Evolutionary conservation across 1,140 invertebrate genomes (phyloP), one percentile per base, ranked within the genome.

Genomic region (Phortica variegata): DNA sequence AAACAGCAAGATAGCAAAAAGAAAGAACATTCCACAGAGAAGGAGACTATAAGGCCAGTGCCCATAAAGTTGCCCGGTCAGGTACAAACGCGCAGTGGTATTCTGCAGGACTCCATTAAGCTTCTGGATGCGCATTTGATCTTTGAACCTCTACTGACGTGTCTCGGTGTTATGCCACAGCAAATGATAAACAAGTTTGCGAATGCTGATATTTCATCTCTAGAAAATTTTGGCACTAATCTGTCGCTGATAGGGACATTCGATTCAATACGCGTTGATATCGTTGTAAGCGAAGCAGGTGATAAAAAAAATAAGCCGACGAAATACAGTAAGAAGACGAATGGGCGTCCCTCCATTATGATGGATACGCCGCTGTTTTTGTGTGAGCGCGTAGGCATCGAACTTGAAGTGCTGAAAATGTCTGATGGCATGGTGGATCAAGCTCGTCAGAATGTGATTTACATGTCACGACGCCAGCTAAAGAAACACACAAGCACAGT

Each of bases 81-180:
- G 17, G 16, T 45, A 3, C 65, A 60, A 12, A 49, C 56, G 0
- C 65, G 71, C 19, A 58, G 46, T 29, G 65, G 54, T 75, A 86
- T 88, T 32, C 84, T 90, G 79, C 88, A 90, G 70, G 88, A 90
- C 60, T 91, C 89, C 1, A 81, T 91, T 2, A 85, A 90, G 73
- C 76, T 94, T 36, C 77, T 93, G 43, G 91, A 95, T 77, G 91
- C 92, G 13, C 91, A 95, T 80, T 80, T 93, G n/a, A 93, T 95
- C 53, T 95, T 95, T 76, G 88, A 93, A 68, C 91, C 91, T 1
- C 78, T 95, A 42, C 77, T 95, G 7, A 85, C 88, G 0, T 88
- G 87, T 31, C 78, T 95, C 6, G 91, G 90, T 15, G 87, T 94
- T 1, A 91, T 91, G 80, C 89, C 90, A 1, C 87, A 91, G 65